These are phyloP conservation scores for Pyrocephalus nanus DNA, from an alignment of 2,797 vertebrate species.

Conservation along the genomic window DNA sequence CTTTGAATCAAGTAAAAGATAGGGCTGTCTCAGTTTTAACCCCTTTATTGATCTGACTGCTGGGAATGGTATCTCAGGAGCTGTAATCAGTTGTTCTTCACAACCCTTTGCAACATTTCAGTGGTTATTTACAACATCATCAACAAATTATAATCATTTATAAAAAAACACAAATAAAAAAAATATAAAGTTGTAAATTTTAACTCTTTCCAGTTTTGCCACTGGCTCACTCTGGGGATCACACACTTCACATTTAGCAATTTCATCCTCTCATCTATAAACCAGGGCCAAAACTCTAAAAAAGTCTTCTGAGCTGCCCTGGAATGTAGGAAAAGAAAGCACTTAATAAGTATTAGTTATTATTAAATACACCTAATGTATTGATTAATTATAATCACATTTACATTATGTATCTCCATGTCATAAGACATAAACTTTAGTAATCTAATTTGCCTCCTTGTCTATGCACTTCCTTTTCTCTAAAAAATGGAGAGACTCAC, in stretches of 20 bases:
- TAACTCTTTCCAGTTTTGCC: background rate
- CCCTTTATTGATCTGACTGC: conserved; percentile 11
- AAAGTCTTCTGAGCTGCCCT: background rate
- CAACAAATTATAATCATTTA: background rate
- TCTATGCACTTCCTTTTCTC: background rate
- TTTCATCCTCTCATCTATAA: background rate
- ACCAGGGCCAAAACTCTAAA: background rate
- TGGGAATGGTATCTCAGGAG: background rate
- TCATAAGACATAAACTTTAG: background rate
- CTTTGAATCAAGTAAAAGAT: conserved; percentile 67
- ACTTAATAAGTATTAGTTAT: background rate
- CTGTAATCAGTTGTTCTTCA: background rate
- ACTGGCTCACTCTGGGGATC: background rate
- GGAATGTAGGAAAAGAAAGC: background rate
- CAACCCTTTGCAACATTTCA: background rate
- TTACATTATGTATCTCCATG: background rate
- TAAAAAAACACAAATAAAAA: background rate
- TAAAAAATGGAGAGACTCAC: background rate
- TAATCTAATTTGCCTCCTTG: background rate
- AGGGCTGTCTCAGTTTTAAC: conserved; percentile 70
- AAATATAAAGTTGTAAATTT: background rate
- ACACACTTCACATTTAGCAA: background rate
- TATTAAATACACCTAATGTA: background rate
- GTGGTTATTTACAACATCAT: background rate
- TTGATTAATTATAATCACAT: background rate